Percentiles rank a stretch among this genome's conserved stretches.
phyloP scores from a whole-genome alignment of 1,140 invertebrate genomes.

The Hirudo medicinalis region DNA sequence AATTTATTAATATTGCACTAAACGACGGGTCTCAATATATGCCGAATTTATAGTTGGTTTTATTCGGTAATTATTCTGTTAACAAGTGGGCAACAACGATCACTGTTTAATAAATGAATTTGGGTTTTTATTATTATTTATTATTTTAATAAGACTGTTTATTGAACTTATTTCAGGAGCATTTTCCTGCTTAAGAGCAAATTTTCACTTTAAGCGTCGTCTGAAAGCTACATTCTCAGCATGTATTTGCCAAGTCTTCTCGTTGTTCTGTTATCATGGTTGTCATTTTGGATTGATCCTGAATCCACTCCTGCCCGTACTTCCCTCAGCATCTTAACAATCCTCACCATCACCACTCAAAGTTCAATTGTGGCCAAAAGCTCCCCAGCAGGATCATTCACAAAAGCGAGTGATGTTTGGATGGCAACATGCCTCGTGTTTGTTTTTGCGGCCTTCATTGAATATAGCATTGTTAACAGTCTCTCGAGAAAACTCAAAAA shows the following conservation, averaged over 20 bases:
- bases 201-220: constrained; percentile 28
- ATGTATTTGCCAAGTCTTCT: constrained; percentile 26
- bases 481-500: constrained; percentile 26
- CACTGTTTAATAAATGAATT: no score
- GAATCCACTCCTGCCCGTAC: constrained; percentile 11
- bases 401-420: constrained; percentile 36
- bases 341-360: constrained; percentile 30
- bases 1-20: no score
- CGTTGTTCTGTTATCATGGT: constrained; percentile 32
- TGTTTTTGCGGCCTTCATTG: constrained; percentile 34
- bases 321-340: constrained; percentile 26
- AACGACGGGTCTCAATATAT: no score
- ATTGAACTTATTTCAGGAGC: constrained; percentile 24
- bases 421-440: constrained; percentile 36
- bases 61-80: no score
- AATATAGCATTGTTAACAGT: constrained; percentile 35
- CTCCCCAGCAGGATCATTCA: constrained; percentile 15
- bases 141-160: neutral
- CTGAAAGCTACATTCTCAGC: constrained; percentile 27
- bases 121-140: no score
- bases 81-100: no score
- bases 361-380: neutral
- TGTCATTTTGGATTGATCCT: constrained; percentile 25
- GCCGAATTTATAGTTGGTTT: no score
- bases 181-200: constrained; percentile 26